Evolutionary conservation across 1,140 invertebrate species (phyloP).

Genomic region (Drosophila nannoptera): DNA sequence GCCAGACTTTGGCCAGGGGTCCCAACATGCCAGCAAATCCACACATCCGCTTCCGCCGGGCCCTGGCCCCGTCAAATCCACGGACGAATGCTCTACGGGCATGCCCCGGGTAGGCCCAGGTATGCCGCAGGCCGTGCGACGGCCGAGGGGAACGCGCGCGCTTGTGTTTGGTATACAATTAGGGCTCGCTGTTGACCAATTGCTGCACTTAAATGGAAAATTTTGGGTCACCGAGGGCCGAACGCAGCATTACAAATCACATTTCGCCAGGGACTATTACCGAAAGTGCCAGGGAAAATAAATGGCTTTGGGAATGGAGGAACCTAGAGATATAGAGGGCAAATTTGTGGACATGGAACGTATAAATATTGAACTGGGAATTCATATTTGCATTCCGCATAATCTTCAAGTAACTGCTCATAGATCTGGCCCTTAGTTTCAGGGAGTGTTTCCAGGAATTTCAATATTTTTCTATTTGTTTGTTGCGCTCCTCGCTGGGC

Average conservation of each 20-base stretch:
- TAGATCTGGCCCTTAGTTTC: not conserved
- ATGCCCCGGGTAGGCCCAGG: not conserved
- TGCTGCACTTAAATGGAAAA: slow-evolving; percentile 45
- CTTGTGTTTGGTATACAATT: slow-evolving; percentile 34
- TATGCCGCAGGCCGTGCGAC: not conserved
- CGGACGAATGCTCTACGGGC: slow-evolving; percentile 48
- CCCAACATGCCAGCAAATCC: slow-evolving; percentile 50
- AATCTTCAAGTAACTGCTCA: too few species aligned
- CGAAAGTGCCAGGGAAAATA: not conserved
- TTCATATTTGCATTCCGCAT: too few species aligned
- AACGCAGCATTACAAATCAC: not conserved
- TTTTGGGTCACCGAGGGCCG: slow-evolving; percentile 35
- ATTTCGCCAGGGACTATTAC: not conserved
- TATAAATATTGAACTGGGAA: too few species aligned
- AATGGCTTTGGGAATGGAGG: not conserved
- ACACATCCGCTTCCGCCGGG: slow-evolving; percentile 63
- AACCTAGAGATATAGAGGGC: too few species aligned
- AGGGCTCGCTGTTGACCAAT: slow-evolving; percentile 53
- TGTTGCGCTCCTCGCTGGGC: slow-evolving; percentile 8
- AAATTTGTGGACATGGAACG: too few species aligned
- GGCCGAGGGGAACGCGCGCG: not conserved
- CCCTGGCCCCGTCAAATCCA: too few species aligned
- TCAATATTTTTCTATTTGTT: slow-evolving; percentile 6
- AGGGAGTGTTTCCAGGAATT: slow-evolving; percentile 1
- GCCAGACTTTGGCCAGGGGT: slow-evolving; percentile 20